Percentiles rank a stretch among this genome's conserved stretches.
These are phyloP conservation scores for Macropodus opercularis DNA, from an alignment of 2,797 vertebrate genomes.

Conservation along the genomic window DNA sequence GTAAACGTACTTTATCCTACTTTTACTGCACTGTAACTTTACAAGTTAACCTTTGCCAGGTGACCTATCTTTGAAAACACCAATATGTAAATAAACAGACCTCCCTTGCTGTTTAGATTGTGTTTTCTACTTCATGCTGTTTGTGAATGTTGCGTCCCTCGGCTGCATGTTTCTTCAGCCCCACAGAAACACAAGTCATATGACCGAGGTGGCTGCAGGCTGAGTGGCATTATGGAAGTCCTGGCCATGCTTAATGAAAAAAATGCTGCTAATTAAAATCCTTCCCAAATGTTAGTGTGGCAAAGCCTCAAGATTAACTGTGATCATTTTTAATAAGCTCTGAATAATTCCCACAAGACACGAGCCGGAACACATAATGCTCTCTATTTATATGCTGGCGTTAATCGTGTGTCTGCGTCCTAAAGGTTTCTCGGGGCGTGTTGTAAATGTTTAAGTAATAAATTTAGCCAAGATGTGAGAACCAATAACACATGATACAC, in stretches of 20 bases:
- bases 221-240: conserved; percentile 23
- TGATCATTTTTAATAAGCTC: conserved; percentile 43
- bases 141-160: conserved; percentile 33
- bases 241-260: conserved; percentile 32
- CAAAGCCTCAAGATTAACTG: conserved; percentile 25
- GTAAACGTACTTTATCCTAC: neutral
- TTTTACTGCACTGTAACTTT: neutral
- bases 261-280: conserved; percentile 3
- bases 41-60: neutral
- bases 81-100: too few species aligned
- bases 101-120: conserved; percentile 12
- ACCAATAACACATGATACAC: neutral
- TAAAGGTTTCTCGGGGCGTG: neutral
- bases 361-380: conserved; percentile 3
- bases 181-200: conserved; percentile 51
- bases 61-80: too few species aligned
- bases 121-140: conserved; percentile 26
- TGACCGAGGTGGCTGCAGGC: conserved; percentile 40
- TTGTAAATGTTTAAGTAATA: neutral
- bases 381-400: neutral
- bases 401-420: neutral
- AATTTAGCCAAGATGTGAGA: conserved; percentile 8
- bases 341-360: conserved; percentile 37
- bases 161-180: neutral
- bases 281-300: conserved; percentile 17